Conservation (phyloP, 2,888 invertebrate genomes). For the Eupeodes latifasciatus region DNA sequence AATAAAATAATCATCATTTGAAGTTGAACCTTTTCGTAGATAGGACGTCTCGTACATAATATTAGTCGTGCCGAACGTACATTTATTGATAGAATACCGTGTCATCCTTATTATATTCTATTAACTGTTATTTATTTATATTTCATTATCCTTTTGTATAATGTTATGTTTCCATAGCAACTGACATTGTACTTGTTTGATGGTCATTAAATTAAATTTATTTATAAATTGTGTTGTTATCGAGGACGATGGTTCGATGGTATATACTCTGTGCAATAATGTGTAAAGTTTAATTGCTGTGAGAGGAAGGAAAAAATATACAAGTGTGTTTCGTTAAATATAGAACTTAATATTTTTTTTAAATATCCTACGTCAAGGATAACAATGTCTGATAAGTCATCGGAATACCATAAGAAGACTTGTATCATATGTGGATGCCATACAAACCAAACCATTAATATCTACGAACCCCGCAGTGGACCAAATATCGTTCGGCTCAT, state of each 20-base stretch:
- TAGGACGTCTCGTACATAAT: conserved; percentile 42
- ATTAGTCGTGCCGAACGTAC: conserved; percentile 22
- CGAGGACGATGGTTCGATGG: neutral
- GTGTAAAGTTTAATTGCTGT: conserved; percentile 3
- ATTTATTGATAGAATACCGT: conserved; percentile 14
- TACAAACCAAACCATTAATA: conserved; percentile 83
- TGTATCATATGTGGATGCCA: conserved; percentile 84
- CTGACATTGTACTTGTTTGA: conserved; percentile 12
- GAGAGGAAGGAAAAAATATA: neutral
- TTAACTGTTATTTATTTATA: conserved; percentile 50
- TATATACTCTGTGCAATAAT: conserved; percentile 17
- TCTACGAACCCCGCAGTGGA: conserved; percentile 83
- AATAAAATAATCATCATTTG: conserved; percentile 57
- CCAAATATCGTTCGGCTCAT: conserved; percentile 84
- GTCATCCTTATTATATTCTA: conserved; percentile 10
- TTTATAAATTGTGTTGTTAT: conserved; percentile 15
- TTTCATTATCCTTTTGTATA: neutral
- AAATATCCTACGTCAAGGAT: conserved; percentile 17
- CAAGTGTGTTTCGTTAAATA: conserved; percentile 15
- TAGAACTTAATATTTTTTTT: conserved; percentile 5
- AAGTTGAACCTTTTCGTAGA: conserved; percentile 53
- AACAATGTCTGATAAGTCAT: conserved; percentile 79
- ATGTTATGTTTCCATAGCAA: conserved; percentile 32
- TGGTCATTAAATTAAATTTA: conserved; percentile 9
- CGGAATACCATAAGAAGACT: conserved; percentile 83